Evolutionary conservation across 2,113 vertebrate genomes (phyloP), one percentile per base, ranked within the genome.

Genomic region (Vanacampus margaritifer): DNA sequence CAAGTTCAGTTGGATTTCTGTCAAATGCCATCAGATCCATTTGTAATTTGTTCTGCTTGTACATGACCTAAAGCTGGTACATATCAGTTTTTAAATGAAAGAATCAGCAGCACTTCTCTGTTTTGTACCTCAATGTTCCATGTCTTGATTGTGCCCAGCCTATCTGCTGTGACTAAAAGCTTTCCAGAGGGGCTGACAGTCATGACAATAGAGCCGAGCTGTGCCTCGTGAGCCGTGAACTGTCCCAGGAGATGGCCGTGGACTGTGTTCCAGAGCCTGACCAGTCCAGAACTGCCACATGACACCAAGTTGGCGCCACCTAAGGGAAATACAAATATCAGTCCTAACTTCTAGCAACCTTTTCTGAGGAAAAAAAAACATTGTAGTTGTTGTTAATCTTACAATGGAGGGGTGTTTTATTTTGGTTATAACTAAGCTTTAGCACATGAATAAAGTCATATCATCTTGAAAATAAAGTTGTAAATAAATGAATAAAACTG

Each of bases 181-280:
- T 35, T 83, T 56, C 83, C 89, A 37, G n/a, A 46, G 14, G 84
- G 78, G 39, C 85, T 90, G 56, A 81, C 43, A 9, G 82, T 76
- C 89, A 89, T 88, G 37, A 87, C 74, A 65, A 92, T 66, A 43
- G 90, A 82, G 6, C 88, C 89, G 68, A 69, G 78, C 37, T 84
- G 90, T 50, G 59, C 64, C 51, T 23, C 39, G 39, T 83, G 90
- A 79, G 91, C 92, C 45, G 83, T 82, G 67, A 93, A 89, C 62
- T 87, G 89, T 50, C 87, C 92, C 83, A 91, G 28, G 62, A 92
- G 83, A 67, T 64, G 61, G 71, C 80, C 81, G 57, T 62, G 85
- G 35, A 53, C 56, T 1, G 74, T 73, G 75, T 80, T 86, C 91
- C 93, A 92, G 66, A 95, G 89, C 62, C 90, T 71, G 65, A 94